Conservation (phyloP, 2,113 vertebrate genomes). For the Columba livia region DNA sequence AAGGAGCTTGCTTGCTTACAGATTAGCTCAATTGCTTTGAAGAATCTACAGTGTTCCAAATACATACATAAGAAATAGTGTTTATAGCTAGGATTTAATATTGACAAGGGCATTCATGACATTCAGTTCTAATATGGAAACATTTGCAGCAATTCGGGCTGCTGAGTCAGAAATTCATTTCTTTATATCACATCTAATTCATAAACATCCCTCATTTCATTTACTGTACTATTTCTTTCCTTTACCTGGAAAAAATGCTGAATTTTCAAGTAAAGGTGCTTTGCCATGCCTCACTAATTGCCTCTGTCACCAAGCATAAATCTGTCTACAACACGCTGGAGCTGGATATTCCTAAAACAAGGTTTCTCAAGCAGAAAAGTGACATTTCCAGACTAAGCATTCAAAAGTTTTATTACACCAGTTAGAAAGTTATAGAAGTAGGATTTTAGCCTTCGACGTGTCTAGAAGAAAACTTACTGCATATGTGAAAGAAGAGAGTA, state of each 20-base stretch:
- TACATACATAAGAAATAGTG: neutral
- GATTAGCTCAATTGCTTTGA: neutral
- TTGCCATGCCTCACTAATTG: slow-evolving; percentile 23
- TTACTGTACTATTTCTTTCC: slow-evolving; percentile 29
- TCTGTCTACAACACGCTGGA: neutral
- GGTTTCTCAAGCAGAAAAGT: slow-evolving; percentile 53
- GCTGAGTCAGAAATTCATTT: slow-evolving; percentile 40
- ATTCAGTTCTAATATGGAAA: neutral
- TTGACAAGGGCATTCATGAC: neutral
- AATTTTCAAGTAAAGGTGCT: slow-evolving; percentile 26
- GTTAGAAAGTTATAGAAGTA: neutral
- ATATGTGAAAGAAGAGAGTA: neutral
- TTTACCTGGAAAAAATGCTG: slow-evolving; percentile 9
- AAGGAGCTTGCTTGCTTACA: neutral
- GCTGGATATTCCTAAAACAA: neutral
- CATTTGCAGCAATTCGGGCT: neutral
- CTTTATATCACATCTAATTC: slow-evolving; percentile 30
- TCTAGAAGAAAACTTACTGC: neutral
- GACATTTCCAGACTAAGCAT: slow-evolving; percentile 31
- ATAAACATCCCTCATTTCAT: slow-evolving; percentile 45
- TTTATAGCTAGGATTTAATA: neutral
- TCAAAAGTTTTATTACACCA: neutral
- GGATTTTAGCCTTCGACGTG: neutral
- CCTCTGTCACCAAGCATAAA: slow-evolving; percentile 54
- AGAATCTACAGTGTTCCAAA: neutral